Evolutionary conservation across 2,797 vertebrate genomes (phyloP).

Genomic region (Champsocephalus gunnari): DNA sequence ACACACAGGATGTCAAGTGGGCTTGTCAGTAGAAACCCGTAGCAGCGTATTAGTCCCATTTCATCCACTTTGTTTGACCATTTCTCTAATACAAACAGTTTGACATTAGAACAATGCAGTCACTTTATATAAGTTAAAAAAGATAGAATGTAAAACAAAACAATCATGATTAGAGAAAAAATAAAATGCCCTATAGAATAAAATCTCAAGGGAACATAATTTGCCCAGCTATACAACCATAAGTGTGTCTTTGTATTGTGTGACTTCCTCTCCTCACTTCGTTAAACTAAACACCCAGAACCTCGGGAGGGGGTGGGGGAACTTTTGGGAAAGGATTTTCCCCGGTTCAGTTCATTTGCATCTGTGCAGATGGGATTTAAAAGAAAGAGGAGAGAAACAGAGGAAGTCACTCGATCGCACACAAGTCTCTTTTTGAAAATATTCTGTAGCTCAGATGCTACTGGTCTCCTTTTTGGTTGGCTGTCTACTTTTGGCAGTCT

Average conservation of each 20-base stretch:
- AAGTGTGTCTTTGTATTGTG: constrained; percentile 55
- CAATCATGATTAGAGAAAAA: constrained; percentile 58
- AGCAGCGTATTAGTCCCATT: constrained; percentile 82
- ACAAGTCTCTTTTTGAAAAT: constrained; percentile 40
- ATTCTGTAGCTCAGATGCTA: constrained; percentile 70
- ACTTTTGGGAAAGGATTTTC: constrained; percentile 47
- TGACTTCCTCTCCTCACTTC: constrained; percentile 45
- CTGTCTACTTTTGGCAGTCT: constrained; percentile 84
- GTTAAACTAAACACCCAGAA: constrained; percentile 49
- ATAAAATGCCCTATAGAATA: constrained; percentile 79
- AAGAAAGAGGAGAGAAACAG: constrained; percentile 41
- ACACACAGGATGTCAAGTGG: constrained; percentile 68
- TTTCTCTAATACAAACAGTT: constrained; percentile 73
- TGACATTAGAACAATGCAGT: constrained; percentile 79
- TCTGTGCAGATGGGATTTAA: constrained; percentile 49
- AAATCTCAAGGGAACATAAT: constrained; percentile 64
- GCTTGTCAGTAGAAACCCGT: constrained; percentile 81
- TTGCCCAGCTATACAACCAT: constrained; percentile 72
- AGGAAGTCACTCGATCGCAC: constrained; percentile 56
- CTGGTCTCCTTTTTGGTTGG: constrained; percentile 76
- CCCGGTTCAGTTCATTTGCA: constrained; percentile 58
- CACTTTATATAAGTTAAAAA: constrained; percentile 90
- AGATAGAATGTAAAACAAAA: constrained; percentile 73
- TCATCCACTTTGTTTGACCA: constrained; percentile 70
- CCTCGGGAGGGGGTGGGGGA: constrained; percentile 46